Base-by-base conservation (phyloP, 2,888 invertebrate species). In the Adelognathus sp. region DNA sequence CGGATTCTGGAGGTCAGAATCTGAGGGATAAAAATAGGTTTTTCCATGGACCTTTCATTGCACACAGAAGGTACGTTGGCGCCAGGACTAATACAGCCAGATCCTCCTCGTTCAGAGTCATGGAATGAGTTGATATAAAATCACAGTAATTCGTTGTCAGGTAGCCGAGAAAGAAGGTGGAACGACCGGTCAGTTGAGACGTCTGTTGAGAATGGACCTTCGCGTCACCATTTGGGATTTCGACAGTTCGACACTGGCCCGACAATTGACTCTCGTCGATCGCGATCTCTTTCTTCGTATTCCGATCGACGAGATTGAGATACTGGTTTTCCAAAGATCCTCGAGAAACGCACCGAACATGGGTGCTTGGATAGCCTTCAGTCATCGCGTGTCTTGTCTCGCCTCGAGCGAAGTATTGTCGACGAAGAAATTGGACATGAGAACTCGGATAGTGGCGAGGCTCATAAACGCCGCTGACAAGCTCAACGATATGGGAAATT, bases 401-500 rank as follows among this genome's bases (percentile, higher is more conserved):
- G 90, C 92, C 0, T 91, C 92, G 14, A 92, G 91, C 61, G 93
- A 93, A 86, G 89, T 94, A 46, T 82, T 94, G 1, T 74, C 86
- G 0, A 82, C 86, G 14, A 85, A 81, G 36, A 87, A 86, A 24
- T 39, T 90, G 4, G 81, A 86, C 88, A 90, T 91, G 74, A 90
- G 94, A 80, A 92, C 93, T n/a, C 89, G 93, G 80, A 86, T 93
- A 21, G 87, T 93, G 14, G 92, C 93, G n/a, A 91, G 93, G 69
- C 92, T 93, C 70, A 92, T 94, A 24, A 93, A 93, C 71, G 92
- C 92, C 1, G 93, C 93, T 1, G 90, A 92, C 54, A 93, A 93
- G 77, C 93, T 93, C 79, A 91, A 92, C 81, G 85, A 86, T 16
- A 90, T 93, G 76, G 92, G 92, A 1, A 94, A 93, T 84, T 93